phyloP scores from a whole-genome alignment of 2,888 invertebrate species.

The Phytoseiulus persimilis region DNA sequence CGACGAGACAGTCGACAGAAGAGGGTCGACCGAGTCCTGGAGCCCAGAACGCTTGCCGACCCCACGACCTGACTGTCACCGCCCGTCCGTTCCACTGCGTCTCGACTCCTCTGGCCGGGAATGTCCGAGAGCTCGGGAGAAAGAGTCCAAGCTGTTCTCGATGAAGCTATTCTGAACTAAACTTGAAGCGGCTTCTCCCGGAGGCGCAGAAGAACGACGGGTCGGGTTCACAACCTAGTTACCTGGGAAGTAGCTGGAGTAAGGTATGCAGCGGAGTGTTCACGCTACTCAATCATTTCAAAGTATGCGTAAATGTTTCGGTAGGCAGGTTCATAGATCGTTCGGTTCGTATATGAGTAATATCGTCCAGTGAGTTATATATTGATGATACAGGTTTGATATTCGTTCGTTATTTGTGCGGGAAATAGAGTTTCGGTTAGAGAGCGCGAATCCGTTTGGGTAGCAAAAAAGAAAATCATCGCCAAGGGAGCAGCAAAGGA shows the following conservation, averaged over 20 bases:
- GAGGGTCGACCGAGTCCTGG: not conserved
- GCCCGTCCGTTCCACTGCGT: not conserved
- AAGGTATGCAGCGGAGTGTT: conserved; percentile 32
- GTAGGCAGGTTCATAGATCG: not conserved
- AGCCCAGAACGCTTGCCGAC: not conserved
- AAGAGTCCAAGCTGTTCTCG: not conserved
- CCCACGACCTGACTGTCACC: not conserved
- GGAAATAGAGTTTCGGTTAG: not conserved
- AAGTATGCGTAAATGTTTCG: not conserved
- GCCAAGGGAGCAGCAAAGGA: conserved; percentile 5
- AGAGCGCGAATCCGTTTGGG: not conserved
- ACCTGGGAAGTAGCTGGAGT: conserved; percentile 45
- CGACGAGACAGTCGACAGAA: not conserved
- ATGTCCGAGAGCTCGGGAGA: not conserved
- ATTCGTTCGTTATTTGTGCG: not conserved
- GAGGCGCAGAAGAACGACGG: not conserved
- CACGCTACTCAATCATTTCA: conserved; percentile 15
- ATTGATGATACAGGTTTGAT: conserved; percentile 7
- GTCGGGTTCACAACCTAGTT: conserved; percentile 39
- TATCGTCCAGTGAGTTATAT: conserved; percentile 8
- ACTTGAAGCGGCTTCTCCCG: not conserved
- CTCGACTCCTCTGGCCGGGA: too few species aligned
- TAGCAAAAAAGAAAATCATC: conserved; percentile 5
- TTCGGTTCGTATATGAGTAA: not conserved
- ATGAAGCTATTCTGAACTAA: not conserved